A percentile compares a stretch with the other conserved stretches of the same genome.
phyloP scores from a whole-genome alignment of 2,888 invertebrate species.

The Parapristionchus giblindavisi region DNA sequence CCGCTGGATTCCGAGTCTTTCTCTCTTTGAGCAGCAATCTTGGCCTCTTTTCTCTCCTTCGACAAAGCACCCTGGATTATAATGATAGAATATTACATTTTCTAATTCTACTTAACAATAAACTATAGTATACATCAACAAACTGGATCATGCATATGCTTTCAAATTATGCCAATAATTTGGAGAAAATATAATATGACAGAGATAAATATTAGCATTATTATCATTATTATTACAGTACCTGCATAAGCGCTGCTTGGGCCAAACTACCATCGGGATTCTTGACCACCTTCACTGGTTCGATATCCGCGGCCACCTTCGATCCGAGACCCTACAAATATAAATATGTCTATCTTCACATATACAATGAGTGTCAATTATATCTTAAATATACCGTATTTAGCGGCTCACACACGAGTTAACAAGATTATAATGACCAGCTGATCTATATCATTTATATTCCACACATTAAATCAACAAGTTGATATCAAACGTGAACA shows the following conservation, averaged over 20 bases:
- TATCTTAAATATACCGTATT: no score
- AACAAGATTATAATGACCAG: no score
- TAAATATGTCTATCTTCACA: neutral
- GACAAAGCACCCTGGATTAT: constrained; percentile 82
- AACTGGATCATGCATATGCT: no score
- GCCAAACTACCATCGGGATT: constrained; percentile 99
- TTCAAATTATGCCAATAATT: no score
- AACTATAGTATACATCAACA: no score
- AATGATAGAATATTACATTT: neutral
- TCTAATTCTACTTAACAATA: no score
- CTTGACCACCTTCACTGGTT: constrained; percentile 71
- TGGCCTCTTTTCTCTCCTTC: constrained; percentile 93
- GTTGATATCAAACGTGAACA: neutral
- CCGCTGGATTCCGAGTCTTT: constrained; percentile 47
- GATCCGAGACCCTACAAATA: constrained; percentile 23
- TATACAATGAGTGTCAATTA: no score
- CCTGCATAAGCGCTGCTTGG: constrained; percentile 99
- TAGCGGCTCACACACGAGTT: no score
- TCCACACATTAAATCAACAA: neutral
- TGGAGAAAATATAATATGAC: neutral
- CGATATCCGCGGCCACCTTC: constrained; percentile 57
- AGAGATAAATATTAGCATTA: neutral
- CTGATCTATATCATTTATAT: no score
- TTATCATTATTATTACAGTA: constrained; percentile 4
- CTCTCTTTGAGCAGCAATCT: constrained; percentile 81